A percentile compares a stretch with the other conserved stretches of the same genome.
These are phyloP conservation scores for Augiades crinisus DNA, from an alignment of 2,888 invertebrate genomes.

Conservation along the genomic window DNA sequence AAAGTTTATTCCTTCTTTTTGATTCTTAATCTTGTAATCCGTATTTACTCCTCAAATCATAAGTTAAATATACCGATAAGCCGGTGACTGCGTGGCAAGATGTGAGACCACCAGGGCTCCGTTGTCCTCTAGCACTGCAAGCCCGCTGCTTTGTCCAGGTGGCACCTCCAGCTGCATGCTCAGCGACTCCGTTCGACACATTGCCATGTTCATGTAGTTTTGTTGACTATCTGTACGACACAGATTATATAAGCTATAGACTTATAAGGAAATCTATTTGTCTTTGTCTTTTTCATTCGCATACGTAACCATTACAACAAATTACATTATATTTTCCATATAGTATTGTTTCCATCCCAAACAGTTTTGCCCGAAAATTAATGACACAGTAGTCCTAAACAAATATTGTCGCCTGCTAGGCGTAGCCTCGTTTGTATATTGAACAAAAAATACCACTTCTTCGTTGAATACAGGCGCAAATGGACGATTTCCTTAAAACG, in stretches of 20 bases:
- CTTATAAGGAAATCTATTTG: too few species aligned
- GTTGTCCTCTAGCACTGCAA: constrained; percentile 68
- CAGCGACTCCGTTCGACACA: constrained; percentile 69
- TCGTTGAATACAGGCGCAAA: constrained; percentile 10
- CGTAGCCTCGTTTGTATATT: constrained; percentile 23
- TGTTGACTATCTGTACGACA: constrained; percentile 56
- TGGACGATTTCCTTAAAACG: neutral
- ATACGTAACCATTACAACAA: too few species aligned
- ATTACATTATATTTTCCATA: constrained; percentile 19
- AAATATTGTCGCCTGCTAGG: constrained; percentile 32
- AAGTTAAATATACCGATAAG: constrained; percentile 57
- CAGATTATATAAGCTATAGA: too few species aligned
- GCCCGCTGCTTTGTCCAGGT: constrained; percentile 68
- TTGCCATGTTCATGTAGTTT: constrained; percentile 70
- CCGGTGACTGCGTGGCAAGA: constrained; percentile 68
- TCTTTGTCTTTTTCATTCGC: too few species aligned
- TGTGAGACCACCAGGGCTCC: constrained; percentile 64
- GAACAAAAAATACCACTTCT: constrained; percentile 30
- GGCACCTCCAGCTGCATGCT: constrained; percentile 72
- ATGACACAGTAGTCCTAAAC: constrained; percentile 36
- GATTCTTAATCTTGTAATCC: too few species aligned
- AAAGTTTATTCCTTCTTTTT: too few species aligned
- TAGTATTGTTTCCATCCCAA: constrained; percentile 27
- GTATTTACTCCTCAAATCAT: too few species aligned
- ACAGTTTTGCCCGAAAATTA: constrained; percentile 26